Evolutionary conservation across 2,888 invertebrate genomes (phyloP).

Genomic region (Platycnemis pennipes): DNA sequence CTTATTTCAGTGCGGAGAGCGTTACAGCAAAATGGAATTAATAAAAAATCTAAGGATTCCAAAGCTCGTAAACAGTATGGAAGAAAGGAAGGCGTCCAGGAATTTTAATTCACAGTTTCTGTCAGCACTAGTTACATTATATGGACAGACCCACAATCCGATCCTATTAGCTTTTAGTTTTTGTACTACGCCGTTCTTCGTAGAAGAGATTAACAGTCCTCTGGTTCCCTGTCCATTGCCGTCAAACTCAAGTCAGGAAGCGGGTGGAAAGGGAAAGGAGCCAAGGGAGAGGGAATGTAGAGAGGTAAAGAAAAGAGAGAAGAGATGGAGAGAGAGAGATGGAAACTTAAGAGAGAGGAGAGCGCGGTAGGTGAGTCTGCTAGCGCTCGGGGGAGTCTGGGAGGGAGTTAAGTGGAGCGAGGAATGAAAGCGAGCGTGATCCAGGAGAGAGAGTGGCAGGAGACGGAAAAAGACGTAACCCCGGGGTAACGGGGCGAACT

Average conservation of each 20-base stretch:
- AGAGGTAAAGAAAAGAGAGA: background rate
- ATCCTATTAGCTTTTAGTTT: background rate
- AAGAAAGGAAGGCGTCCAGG: too few relatives aligned
- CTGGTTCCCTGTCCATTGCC: background rate
- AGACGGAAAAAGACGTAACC: constrained; percentile 73
- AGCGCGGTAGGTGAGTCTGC: constrained; percentile 69
- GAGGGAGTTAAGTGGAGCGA: constrained; percentile 76
- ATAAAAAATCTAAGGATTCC: too few relatives aligned
- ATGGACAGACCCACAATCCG: background rate
- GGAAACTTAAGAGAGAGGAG: too few relatives aligned
- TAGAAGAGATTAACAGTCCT: background rate
- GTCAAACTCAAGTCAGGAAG: background rate
- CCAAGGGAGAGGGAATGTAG: background rate
- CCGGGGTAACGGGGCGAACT: constrained; percentile 81
- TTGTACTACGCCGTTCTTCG: background rate
- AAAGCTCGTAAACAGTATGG: too few relatives aligned
- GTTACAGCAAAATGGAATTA: too few relatives aligned
- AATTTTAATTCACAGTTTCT: too few relatives aligned
- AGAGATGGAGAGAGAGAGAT: background rate
- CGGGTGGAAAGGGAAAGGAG: background rate
- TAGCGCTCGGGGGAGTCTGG: constrained; percentile 73
- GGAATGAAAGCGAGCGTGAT: constrained; percentile 70
- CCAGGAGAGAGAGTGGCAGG: constrained; percentile 78
- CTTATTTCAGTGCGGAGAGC: too few relatives aligned
- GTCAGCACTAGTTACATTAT: too few relatives aligned